phyloP scores from a whole-genome alignment of 2,888 invertebrate species.

The Dexiosoma caninum region DNA sequence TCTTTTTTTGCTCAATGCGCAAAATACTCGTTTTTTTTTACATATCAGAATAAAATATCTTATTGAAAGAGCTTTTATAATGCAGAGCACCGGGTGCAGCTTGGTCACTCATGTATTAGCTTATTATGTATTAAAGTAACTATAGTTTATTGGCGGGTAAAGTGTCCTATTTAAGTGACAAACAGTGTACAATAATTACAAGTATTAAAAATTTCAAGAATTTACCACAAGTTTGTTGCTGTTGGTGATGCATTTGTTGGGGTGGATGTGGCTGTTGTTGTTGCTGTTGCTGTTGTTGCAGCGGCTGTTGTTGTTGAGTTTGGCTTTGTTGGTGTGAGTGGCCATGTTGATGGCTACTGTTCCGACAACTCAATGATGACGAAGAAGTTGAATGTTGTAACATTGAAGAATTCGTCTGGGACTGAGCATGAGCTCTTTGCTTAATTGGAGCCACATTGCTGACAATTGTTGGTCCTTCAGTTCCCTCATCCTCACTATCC shows the following conservation, averaged over 20 bases:
- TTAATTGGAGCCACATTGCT: slow-evolving; percentile 68
- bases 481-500: slow-evolving; percentile 93
- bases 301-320: slow-evolving; percentile 70
- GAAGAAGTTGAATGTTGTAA: slow-evolving; percentile 72
- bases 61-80: too few relatives aligned
- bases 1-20: too few relatives aligned
- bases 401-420: slow-evolving; percentile 74
- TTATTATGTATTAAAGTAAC: too few relatives aligned
- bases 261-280: slow-evolving; percentile 75
- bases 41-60: too few relatives aligned
- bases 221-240: slow-evolving; percentile 65
- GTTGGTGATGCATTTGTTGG: slow-evolving; percentile 78
- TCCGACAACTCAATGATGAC: slow-evolving; percentile 69
- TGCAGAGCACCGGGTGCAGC: too few relatives aligned
- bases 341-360: slow-evolving; percentile 65
- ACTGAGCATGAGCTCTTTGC: slow-evolving; percentile 76
- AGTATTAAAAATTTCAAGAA: too few relatives aligned
- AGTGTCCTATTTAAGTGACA: too few relatives aligned
- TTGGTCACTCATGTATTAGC: too few relatives aligned
- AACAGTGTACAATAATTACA: too few relatives aligned
- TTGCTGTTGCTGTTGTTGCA: slow-evolving; percentile 78
- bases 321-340: slow-evolving; percentile 67
- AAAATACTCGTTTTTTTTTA: too few relatives aligned
- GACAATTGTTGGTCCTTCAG: slow-evolving; percentile 70
- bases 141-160: too few relatives aligned